phyloP scores from a whole-genome alignment of 2,113 vertebrate genomes.

The Bos indicus region DNA sequence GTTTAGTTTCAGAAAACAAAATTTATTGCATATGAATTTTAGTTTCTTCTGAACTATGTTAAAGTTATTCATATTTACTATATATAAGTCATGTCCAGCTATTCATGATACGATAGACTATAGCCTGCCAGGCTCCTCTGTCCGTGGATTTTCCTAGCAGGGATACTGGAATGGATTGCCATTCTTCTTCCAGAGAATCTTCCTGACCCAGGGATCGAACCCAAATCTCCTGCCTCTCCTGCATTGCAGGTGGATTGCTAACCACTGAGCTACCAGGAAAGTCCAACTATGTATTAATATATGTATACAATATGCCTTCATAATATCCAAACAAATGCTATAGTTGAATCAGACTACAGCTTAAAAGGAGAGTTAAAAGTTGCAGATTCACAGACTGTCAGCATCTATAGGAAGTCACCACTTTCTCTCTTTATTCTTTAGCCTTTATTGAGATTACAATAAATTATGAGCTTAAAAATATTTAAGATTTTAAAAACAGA shows the following conservation, averaged over 20 bases:
- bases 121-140: neutral
- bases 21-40: neutral
- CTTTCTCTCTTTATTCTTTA: neutral
- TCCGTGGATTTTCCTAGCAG: neutral
- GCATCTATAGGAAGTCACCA: neutral
- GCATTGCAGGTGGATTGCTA: neutral
- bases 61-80: neutral
- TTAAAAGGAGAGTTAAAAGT: neutral
- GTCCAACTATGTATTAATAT: neutral
- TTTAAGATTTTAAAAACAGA: neutral
- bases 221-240: neutral
- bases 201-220: neutral
- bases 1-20: neutral
- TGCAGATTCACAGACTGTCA: neutral
- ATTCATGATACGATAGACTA: neutral
- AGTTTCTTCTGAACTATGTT: neutral
- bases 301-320: neutral
- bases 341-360: neutral
- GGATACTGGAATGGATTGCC: neutral
- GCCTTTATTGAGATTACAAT: neutral
- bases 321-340: neutral
- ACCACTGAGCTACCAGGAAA: neutral
- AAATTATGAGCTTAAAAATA: neutral
- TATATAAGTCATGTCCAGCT: neutral
- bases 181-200: neutral